These are phyloP conservation scores for Anniella stebbinsi DNA, from an alignment of 2,797 vertebrate species.

Conservation along the genomic window DNA sequence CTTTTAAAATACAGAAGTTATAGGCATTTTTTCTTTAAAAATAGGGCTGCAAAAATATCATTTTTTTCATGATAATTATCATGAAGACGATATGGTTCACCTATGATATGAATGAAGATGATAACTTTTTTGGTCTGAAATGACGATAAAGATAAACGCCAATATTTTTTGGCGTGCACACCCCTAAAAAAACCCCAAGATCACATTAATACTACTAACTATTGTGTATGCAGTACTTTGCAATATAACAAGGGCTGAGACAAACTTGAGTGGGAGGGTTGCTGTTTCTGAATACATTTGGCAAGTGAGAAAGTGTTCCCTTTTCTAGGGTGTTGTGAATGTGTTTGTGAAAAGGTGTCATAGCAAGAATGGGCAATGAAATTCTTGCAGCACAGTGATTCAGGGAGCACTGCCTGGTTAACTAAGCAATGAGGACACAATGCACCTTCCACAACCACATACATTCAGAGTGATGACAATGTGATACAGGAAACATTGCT, in stretches of 20 bases:
- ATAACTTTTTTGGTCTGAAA: too few relatives aligned
- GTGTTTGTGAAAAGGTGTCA: background rate
- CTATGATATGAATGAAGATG: too few relatives aligned
- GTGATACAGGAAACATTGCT: background rate
- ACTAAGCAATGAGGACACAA: background rate
- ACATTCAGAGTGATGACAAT: background rate
- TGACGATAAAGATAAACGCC: too few relatives aligned
- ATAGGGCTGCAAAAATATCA: too few relatives aligned
- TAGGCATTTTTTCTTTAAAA: too few relatives aligned
- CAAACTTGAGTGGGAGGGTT: background rate
- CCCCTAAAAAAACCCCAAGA: too few relatives aligned
- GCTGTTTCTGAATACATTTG: background rate
- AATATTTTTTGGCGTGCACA: too few relatives aligned
- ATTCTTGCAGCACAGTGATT: background rate
- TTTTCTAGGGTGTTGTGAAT: background rate
- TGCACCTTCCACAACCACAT: too few relatives aligned
- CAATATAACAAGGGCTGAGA: background rate
- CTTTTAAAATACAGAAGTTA: too few relatives aligned
- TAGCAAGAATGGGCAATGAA: background rate
- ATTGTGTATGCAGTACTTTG: background rate
- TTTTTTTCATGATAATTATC: too few relatives aligned
- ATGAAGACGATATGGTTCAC: too few relatives aligned
- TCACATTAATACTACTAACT: background rate
- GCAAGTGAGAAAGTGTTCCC: background rate
- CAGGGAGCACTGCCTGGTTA: background rate